A percentile compares a stretch with the other conserved stretches of the same genome.
These are phyloP conservation scores for Lutjanus erythropterus DNA, from an alignment of 2,113 vertebrate species.

Conservation along the genomic window DNA sequence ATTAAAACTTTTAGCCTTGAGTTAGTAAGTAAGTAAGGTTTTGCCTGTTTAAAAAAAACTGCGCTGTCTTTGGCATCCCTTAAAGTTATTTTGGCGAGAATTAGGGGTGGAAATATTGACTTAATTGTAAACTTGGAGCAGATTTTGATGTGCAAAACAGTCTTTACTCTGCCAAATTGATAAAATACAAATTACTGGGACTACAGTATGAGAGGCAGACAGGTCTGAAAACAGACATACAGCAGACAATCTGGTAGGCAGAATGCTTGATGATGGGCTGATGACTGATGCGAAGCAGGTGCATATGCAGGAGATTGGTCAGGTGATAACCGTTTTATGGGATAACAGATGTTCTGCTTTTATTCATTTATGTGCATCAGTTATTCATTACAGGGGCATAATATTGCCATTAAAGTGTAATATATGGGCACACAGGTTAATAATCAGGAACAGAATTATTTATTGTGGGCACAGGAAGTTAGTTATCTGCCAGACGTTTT, in stretches of 20 bases:
- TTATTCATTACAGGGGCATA: neutral
- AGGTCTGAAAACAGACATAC: neutral
- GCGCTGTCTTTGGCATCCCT: neutral
- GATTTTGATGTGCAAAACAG: neutral
- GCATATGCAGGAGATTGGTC: neutral
- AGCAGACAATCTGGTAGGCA: neutral
- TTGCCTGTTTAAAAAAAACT: neutral
- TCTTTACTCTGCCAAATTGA: neutral
- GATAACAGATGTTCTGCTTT: neutral
- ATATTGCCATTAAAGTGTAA: neutral
- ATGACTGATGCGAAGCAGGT: slow-evolving; percentile 14
- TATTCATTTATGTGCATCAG: neutral
- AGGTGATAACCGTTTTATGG: neutral
- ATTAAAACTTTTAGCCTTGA: too few species aligned
- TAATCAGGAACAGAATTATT: neutral
- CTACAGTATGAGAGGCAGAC: neutral
- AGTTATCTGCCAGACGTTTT: neutral
- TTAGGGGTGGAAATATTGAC: neutral
- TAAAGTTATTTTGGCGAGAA: neutral
- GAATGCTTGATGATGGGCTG: neutral
- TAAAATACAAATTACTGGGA: neutral
- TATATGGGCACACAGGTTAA: neutral
- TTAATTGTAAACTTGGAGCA: neutral
- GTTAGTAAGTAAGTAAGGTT: too few species aligned
- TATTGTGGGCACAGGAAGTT: neutral